These are phyloP conservation scores for Diabrotica virgifera DNA, from an alignment of 1,140 invertebrate species.

Conservation along the genomic window DNA sequence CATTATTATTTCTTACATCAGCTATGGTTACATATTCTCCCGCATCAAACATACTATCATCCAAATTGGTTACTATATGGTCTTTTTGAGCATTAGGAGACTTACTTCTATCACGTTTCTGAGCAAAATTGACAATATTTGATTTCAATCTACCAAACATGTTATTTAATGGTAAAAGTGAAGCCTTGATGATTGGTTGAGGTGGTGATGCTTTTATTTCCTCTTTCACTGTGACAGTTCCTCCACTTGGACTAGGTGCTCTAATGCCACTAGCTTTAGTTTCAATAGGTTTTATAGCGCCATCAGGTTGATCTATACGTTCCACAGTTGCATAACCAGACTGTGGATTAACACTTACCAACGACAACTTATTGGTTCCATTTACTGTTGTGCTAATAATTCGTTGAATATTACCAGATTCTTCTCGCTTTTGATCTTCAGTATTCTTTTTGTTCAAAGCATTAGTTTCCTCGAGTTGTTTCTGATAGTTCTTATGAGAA, in stretches of 20 bases:
- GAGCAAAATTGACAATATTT: slow-evolving; percentile 54
- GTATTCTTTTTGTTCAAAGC: slow-evolving; percentile 25
- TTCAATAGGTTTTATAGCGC: slow-evolving; percentile 5
- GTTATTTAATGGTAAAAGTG: slow-evolving; percentile 57
- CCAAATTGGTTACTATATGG: not conserved
- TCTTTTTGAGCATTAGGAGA: slow-evolving; percentile 34
- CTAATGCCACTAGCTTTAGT: slow-evolving; percentile 27
- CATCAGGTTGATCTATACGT: slow-evolving; percentile 33
- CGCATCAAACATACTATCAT: slow-evolving; percentile 49
- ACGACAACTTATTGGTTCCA: slow-evolving; percentile 52
- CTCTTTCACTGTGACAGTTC: slow-evolving; percentile 45
- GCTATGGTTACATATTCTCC: slow-evolving; percentile 84
- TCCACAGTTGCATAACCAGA: slow-evolving; percentile 56
- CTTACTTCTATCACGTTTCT: slow-evolving; percentile 49
- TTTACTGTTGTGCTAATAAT: slow-evolving; percentile 33
- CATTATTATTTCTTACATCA: slow-evolving; percentile 74
- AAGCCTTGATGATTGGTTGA: slow-evolving; percentile 50
- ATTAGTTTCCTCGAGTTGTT: slow-evolving; percentile 26
- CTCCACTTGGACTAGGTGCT: slow-evolving; percentile 46
- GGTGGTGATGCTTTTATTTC: slow-evolving; percentile 42
- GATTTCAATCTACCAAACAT: slow-evolving; percentile 63
- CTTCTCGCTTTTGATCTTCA: slow-evolving; percentile 21
- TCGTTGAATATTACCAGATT: slow-evolving; percentile 20
- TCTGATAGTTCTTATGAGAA: slow-evolving; percentile 28
- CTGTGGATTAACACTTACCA: slow-evolving; percentile 54